Conservation (phyloP, 2,797 vertebrate species). For the Pangasius macronema region DNA sequence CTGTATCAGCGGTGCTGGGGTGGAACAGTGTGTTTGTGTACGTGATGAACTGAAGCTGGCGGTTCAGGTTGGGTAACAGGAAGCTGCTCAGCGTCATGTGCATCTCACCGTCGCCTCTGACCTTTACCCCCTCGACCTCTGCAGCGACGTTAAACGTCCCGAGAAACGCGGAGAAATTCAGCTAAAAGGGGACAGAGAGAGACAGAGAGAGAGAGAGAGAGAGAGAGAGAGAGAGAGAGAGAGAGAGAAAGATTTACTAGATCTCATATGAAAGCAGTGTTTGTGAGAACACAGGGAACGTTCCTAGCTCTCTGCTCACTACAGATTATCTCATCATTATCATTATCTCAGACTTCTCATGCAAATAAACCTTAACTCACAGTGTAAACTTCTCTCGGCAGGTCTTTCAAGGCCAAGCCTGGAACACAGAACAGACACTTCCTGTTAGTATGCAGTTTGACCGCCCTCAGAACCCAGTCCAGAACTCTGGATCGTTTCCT, state of each 20-base stretch:
- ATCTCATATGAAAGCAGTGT: background rate
- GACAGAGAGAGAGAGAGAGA: background rate
- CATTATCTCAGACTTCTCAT: no score
- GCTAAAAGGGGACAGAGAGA: slow-evolving; percentile 64
- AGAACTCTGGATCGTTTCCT: background rate
- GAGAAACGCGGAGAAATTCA: slow-evolving; percentile 82
- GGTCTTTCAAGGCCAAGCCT: slow-evolving; percentile 78
- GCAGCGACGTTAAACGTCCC: slow-evolving; percentile 86
- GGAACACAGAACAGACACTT: slow-evolving; percentile 50
- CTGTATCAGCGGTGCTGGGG: slow-evolving; percentile 86
- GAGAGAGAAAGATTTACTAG: background rate
- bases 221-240: background rate
- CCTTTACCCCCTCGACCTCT: slow-evolving; percentile 80
- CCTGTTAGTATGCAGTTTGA: background rate
- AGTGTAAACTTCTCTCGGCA: slow-evolving; percentile 70
- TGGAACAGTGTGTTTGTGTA: slow-evolving; percentile 89
- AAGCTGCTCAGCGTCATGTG: slow-evolving; percentile 77
- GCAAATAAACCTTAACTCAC: slow-evolving; percentile 63
- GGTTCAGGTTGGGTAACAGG: slow-evolving; percentile 81
- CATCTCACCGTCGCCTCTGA: slow-evolving; percentile 82
- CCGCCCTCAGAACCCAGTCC: background rate
- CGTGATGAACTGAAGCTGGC: slow-evolving; percentile 89
- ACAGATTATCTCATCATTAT: background rate
- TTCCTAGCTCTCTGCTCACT: background rate
- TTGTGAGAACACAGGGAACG: background rate